Evolutionary conservation across 1,140 invertebrate species (phyloP), one percentile per base, ranked within the genome.

Genomic region (Latrodectus geometricus): DNA sequence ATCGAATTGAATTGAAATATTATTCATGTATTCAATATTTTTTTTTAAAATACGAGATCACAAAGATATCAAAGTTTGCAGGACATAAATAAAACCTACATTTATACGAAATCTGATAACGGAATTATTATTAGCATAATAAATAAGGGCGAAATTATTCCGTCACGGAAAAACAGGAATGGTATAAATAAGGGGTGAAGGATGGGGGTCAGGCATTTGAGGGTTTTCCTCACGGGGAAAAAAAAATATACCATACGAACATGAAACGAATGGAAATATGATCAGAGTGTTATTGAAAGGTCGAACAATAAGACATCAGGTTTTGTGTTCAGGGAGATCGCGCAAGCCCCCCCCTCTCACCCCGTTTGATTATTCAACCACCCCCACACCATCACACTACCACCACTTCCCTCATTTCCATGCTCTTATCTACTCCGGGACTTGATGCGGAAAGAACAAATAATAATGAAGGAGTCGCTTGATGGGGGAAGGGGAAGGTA

Each of bases 381-480:
- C 69, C 35, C 69, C 69, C 35, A 61, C 54, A 61, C 54, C 20
- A 48, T 8, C 21, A 70, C 14, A 23, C 17, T 23, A 20, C 69
- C 35, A 12, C 69, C n/a, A 3, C n/a, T 12, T n/a, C 68, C 69
- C 35, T 56, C 77, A 35, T 66, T 69, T 61, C 56, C 48, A 54
- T 21, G 20, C 65, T 21, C 72, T 83, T 83, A 83, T 83, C 80
- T 74, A n/a, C 8, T 61, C 54, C 54, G 17, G 48, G 70, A 35
- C 12, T 15, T 73, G 70, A 49, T 68, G 80, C 35, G 23, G n/a
- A 83, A 61, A 83, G 72, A 83, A 83, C 80, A 83, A 83, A 83
- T 74, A 83, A 83, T 83, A 83, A 83, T 83, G 69, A 83, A 52
- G 12, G 49, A 56, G 11, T 14, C 11, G 54, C 54, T 14, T 14